These are phyloP conservation scores for Aelia acuminata DNA, from an alignment of 2,888 invertebrate species.

Conservation along the genomic window DNA sequence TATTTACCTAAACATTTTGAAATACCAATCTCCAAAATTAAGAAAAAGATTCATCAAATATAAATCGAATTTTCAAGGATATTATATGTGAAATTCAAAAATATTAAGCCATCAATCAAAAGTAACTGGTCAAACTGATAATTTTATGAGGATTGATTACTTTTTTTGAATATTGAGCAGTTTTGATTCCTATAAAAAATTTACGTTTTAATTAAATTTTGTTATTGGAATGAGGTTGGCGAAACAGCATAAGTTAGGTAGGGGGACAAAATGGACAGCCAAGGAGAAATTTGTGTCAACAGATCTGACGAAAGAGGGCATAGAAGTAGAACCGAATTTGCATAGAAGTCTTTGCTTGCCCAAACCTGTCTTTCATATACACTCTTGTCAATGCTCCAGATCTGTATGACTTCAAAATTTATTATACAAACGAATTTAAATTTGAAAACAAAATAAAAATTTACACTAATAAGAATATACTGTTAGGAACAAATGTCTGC, in stretches of 20 bases:
- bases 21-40: not conserved
- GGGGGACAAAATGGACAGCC: not conserved
- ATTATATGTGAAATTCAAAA: no score
- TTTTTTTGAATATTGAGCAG: not conserved
- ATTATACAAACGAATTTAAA: no score
- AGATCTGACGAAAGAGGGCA: not conserved
- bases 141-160: not conserved
- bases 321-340: not conserved
- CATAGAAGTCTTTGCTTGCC: constrained; percentile 28
- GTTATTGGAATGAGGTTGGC: not conserved
- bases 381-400: not conserved
- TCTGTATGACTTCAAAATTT: not conserved
- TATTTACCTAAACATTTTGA: no score
- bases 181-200: not conserved
- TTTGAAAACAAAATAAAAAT: no score
- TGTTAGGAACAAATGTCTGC: no score
- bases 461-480: no score
- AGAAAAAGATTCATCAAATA: not conserved
- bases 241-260: not conserved
- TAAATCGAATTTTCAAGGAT: not conserved
- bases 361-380: not conserved
- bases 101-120: not conserved
- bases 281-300: constrained; percentile 46
- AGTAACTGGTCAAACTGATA: not conserved
- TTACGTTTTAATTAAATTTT: not conserved